These are phyloP conservation scores for Zele albiditarsus DNA, from an alignment of 2,888 invertebrate species.

Conservation along the genomic window DNA sequence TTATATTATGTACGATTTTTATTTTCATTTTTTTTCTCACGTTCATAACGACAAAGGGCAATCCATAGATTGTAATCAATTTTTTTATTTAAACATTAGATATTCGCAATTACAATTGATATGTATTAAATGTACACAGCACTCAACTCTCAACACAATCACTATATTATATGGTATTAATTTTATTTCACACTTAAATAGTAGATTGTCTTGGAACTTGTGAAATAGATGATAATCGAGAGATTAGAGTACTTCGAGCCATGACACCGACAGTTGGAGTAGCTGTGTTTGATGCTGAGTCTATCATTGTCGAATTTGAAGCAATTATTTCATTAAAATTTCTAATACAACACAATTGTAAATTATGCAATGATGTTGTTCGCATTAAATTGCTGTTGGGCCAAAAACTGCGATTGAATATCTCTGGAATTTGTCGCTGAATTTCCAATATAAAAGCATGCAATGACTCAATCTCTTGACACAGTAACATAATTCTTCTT, in stretches of 20 bases:
- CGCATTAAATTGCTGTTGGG: background rate
- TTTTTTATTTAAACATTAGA: no score
- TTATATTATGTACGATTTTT: no score
- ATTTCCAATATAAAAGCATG: constrained; percentile 44
- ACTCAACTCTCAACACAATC: no score
- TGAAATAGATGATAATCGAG: constrained; percentile 15
- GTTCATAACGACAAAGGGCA: no score
- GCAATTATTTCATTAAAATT: background rate
- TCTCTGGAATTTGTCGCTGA: constrained; percentile 8
- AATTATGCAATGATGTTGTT: background rate
- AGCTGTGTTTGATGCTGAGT: background rate
- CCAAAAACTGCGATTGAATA: background rate
- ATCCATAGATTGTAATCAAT: no score
- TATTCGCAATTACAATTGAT: no score
- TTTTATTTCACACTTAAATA: background rate
- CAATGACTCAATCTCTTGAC: constrained; percentile 85
- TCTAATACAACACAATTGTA: constrained; percentile 6
- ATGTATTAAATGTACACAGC: no score
- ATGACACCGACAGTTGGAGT: background rate
- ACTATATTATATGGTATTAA: background rate
- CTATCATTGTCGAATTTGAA: background rate
- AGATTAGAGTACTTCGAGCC: constrained; percentile 9
- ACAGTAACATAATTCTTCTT: constrained; percentile 85
- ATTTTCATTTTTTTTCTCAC: no score
- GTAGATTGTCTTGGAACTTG: background rate